These are phyloP conservation scores for Tinea semifulvella DNA, from an alignment of 2,888 invertebrate species.

Conservation along the genomic window DNA sequence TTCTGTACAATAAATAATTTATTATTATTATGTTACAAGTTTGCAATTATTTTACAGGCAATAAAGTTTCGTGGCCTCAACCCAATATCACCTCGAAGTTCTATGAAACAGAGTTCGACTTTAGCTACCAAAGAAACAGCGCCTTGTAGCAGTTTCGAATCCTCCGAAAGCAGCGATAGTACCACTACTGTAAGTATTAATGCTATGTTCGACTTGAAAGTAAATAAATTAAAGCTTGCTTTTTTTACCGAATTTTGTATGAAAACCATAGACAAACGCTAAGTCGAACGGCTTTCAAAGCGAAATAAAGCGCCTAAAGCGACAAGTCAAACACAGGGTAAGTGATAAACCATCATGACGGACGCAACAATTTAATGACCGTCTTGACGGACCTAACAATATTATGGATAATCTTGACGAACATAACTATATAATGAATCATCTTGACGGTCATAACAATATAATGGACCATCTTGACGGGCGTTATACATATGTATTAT, in stretches of 20 bases:
- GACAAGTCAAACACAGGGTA: too few relatives aligned
- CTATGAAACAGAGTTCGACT: slow-evolving; percentile 55
- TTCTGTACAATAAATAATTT: slow-evolving; percentile 14
- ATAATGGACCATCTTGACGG: slow-evolving; percentile 29
- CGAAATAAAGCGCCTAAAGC: too few relatives aligned
- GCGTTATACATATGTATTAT: background rate
- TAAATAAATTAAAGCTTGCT: too few relatives aligned
- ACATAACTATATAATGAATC: too few relatives aligned
- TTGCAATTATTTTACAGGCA: slow-evolving; percentile 63
- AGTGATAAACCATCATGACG: background rate
- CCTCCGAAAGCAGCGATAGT: slow-evolving; percentile 58
- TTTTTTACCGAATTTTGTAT: too few relatives aligned
- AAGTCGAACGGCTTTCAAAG: too few relatives aligned
- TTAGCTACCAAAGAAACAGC: slow-evolving; percentile 32
- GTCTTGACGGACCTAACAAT: too few relatives aligned
- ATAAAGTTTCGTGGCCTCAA: slow-evolving; percentile 90
- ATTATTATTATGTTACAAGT: too few relatives aligned
- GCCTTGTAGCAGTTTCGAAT: slow-evolving; percentile 60
- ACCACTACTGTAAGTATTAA: slow-evolving; percentile 20
- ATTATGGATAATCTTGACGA: too few relatives aligned
- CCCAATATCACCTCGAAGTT: slow-evolving; percentile 72
- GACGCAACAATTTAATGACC: slow-evolving; percentile 17
- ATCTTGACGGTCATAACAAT: too few relatives aligned
- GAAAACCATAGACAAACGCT: too few relatives aligned
- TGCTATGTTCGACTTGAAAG: too few relatives aligned